These are phyloP conservation scores for Herpailurus yagouaroundi DNA, from an alignment of 2,113 vertebrate species.

Conservation along the genomic window DNA sequence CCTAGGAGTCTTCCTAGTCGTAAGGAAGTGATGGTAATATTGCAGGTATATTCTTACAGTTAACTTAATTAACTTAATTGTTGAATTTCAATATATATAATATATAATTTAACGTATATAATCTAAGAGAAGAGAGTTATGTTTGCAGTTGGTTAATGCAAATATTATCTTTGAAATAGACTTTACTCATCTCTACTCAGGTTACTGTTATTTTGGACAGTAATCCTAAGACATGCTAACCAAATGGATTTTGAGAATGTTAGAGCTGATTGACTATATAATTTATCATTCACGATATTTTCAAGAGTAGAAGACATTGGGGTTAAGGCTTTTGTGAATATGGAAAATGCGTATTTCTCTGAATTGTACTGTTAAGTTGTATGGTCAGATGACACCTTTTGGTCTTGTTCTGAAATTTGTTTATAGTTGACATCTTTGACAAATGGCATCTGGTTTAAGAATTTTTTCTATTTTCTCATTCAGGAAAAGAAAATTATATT, in stretches of 20 bases:
- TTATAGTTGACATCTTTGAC: slow-evolving; percentile 9
- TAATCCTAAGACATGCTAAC: neutral
- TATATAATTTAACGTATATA: neutral
- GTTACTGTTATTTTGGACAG: slow-evolving; percentile 20
- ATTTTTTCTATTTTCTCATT: slow-evolving; percentile 12
- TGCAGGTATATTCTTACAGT: neutral
- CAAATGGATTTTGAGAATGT: slow-evolving; percentile 28
- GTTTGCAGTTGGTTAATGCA: slow-evolving; percentile 41
- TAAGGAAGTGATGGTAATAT: slow-evolving; percentile 13
- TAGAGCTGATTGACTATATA: neutral
- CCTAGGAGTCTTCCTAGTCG: neutral
- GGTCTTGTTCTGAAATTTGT: slow-evolving; percentile 42
- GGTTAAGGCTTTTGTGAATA: neutral
- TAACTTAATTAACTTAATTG: slow-evolving; percentile 46
- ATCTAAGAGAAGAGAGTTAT: neutral
- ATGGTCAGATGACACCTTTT: slow-evolving; percentile 25
- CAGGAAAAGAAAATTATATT: slow-evolving; percentile 3
- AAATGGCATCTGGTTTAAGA: neutral
- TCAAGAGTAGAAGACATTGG: slow-evolving; percentile 10
- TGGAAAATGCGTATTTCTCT: neutral
- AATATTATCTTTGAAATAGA: slow-evolving; percentile 40
- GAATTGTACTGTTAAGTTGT: neutral
- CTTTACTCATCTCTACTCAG: neutral
- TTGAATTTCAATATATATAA: neutral
- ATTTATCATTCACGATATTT: slow-evolving; percentile 30